Evolutionary conservation across 2,113 vertebrate species (phyloP).

Genomic region (Corythornis madagascariensis): DNA sequence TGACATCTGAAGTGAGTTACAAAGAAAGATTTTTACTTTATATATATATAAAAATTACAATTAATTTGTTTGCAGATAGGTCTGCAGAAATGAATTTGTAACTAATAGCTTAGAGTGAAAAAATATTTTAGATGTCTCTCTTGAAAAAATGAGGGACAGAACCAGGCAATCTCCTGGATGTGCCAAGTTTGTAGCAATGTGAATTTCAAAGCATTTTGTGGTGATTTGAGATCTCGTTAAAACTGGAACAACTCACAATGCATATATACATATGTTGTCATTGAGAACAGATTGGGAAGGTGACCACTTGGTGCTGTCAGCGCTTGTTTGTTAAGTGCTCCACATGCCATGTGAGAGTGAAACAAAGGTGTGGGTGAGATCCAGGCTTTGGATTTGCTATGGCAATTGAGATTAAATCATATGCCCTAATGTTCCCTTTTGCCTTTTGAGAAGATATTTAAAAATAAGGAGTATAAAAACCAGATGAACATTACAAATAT

Average conservation of each 20-base stretch:
- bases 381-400: not conserved
- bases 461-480: not conserved
- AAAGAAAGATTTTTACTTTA: not conserved
- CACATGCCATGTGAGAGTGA: rapidly evolving
- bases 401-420: rapidly evolving
- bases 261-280: not conserved
- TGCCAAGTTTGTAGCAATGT: not conserved
- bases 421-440: rapidly evolving
- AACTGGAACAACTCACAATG: not conserved
- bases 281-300: not conserved
- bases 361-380: not conserved
- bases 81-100: not conserved
- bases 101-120: not conserved
- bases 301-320: not conserved
- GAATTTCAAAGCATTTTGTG: not conserved
- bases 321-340: rapidly evolving
- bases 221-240: not conserved
- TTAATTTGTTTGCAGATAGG: not conserved
- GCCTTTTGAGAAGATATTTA: not conserved
- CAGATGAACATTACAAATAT: not conserved
- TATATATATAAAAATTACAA: not conserved
- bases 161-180: not conserved
- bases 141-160: not conserved
- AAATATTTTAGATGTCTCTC: not conserved
- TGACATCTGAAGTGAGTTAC: not conserved